These are phyloP conservation scores for Pseudococcus viburni DNA, from an alignment of 2,888 invertebrate species.

Conservation along the genomic window DNA sequence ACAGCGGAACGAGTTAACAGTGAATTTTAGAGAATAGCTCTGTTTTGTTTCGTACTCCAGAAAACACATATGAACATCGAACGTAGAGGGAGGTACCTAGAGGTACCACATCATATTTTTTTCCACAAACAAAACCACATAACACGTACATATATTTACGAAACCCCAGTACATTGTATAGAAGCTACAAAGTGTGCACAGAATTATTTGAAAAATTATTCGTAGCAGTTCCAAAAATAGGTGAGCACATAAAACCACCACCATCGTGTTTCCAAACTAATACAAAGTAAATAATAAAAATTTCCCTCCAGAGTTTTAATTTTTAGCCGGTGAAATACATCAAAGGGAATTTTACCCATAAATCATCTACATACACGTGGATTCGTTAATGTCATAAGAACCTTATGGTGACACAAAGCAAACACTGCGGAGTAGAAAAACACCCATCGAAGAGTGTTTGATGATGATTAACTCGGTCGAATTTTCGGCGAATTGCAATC, in stretches of 20 bases:
- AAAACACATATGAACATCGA: too few relatives aligned
- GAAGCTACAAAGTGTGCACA: too few relatives aligned
- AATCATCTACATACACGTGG: neutral
- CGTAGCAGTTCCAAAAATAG: neutral
- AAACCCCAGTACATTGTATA: too few relatives aligned
- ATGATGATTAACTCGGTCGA: neutral
- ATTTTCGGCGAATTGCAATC: neutral
- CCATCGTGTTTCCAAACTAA: neutral
- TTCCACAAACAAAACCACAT: too few relatives aligned
- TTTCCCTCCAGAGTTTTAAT: neutral
- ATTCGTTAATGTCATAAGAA: neutral
- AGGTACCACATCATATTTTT: too few relatives aligned
- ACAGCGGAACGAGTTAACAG: neutral
- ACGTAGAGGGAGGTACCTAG: too few relatives aligned
- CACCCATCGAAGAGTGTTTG: neutral
- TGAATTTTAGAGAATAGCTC: neutral
- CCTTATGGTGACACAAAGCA: neutral
- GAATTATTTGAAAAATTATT: neutral
- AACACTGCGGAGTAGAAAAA: neutral
- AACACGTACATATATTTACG: too few relatives aligned
- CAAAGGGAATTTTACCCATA: neutral
- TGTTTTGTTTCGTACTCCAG: neutral
- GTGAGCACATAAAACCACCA: neutral
- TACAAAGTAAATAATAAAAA: constrained; percentile 14
- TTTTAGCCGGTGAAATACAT: neutral